Evolutionary conservation across 2,797 vertebrate genomes (phyloP).

Genomic region (Heteromormyrus szaboi): DNA sequence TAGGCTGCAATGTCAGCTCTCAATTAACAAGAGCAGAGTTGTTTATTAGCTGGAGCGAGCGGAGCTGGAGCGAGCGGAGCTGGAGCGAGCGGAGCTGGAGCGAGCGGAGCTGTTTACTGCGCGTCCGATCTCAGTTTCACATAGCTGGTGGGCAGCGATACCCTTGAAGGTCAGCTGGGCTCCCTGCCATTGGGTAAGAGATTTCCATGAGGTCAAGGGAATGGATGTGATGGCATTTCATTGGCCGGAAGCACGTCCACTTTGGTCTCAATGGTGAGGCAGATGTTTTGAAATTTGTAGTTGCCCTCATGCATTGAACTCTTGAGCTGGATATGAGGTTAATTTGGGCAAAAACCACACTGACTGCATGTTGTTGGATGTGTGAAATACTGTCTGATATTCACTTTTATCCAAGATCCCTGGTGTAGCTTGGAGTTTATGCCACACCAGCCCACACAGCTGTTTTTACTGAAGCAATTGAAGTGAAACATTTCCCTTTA

Average conservation of each 20-base stretch:
- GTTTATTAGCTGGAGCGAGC: constrained; percentile 55
- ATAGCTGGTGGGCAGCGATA: constrained; percentile 28
- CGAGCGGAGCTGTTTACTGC: constrained; percentile 48
- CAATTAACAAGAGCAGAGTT: constrained; percentile 51
- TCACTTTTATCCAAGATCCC: background rate
- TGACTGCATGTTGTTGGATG: background rate
- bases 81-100: constrained; percentile 37
- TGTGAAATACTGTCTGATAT: background rate
- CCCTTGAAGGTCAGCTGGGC: constrained; percentile 22
- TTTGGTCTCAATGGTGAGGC: constrained; percentile 46
- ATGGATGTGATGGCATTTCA: constrained; percentile 36
- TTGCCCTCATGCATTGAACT: constrained; percentile 38
- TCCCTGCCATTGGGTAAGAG: constrained; percentile 35
- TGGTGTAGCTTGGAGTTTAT: background rate
- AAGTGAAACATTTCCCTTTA: background rate
- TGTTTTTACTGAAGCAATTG: background rate
- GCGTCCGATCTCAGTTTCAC: constrained; percentile 44
- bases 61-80: constrained; percentile 42
- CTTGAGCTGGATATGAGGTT: constrained; percentile 23
- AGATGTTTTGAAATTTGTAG: constrained; percentile 46
- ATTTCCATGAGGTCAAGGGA: constrained; percentile 67
- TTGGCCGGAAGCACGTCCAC: constrained; percentile 30
- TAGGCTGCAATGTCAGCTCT: constrained; percentile 27
- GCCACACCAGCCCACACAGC: background rate
- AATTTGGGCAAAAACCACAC: background rate